A percentile compares a stretch with the other conserved stretches of the same genome.
phyloP scores from a whole-genome alignment of 2,888 invertebrate species.

The Heliconius charithonia region DNA sequence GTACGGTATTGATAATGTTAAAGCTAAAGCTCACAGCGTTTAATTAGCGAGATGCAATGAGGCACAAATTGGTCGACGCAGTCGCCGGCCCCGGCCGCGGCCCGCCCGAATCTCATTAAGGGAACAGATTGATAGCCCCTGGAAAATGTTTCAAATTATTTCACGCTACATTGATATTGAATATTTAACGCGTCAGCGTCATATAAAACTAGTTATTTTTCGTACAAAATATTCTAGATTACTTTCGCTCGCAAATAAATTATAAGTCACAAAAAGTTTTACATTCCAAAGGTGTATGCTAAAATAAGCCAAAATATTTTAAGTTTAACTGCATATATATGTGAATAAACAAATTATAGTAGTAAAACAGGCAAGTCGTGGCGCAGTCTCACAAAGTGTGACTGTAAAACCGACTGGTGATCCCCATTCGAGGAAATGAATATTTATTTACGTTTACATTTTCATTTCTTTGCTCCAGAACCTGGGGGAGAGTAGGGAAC shows the following conservation, averaged over 20 bases:
- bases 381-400: too few species aligned
- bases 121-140: slow-evolving; percentile 75
- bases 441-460: too few species aligned
- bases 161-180: slow-evolving; percentile 77
- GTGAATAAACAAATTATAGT: neutral
- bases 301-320: neutral
- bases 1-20: slow-evolving; percentile 41
- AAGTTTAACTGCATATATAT: neutral
- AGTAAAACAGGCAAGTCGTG: too few species aligned
- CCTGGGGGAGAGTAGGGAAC: too few species aligned
- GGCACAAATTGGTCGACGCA: slow-evolving; percentile 75
- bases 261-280: slow-evolving; percentile 26
- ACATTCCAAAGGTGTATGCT: slow-evolving; percentile 26
- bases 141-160: slow-evolving; percentile 79
- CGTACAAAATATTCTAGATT: slow-evolving; percentile 40
- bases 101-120: slow-evolving; percentile 79
- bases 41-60: slow-evolving; percentile 73
- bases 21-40: slow-evolving; percentile 57
- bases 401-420: too few species aligned
- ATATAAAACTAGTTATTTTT: slow-evolving; percentile 48
- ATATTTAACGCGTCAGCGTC: slow-evolving; percentile 62
- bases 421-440: too few species aligned
- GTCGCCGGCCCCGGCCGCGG: slow-evolving; percentile 54
- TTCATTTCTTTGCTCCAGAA: too few species aligned
- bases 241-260: slow-evolving; percentile 24